A percentile compares a stretch with the other conserved stretches of the same genome.
Evolutionary conservation across 2,888 invertebrate genomes (phyloP).

Genomic region (Drymonia ruficornis): DNA sequence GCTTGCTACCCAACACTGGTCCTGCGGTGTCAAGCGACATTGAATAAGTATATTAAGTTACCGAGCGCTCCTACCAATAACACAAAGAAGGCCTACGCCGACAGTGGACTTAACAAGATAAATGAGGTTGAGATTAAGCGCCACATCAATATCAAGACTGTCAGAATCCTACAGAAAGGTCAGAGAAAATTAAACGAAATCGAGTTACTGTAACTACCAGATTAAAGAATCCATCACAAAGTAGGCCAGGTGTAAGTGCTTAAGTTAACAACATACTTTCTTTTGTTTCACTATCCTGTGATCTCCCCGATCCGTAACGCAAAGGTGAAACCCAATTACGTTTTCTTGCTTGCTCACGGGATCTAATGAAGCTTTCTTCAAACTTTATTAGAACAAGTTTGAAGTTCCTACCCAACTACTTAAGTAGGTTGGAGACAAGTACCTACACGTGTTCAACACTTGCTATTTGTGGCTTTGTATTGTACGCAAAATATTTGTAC

Average conservation of each 20-base stretch:
- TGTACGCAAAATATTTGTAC: no score
- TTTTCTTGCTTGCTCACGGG: conserved; percentile 59
- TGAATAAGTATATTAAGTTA: no score
- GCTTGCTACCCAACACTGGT: no score
- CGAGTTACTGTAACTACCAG: neutral
- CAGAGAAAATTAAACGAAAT: neutral
- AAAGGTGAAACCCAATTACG: conserved; percentile 49
- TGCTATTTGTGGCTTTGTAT: no score
- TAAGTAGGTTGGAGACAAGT: neutral
- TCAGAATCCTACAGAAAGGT: neutral
- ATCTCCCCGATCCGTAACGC: conserved; percentile 51
- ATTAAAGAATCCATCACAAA: neutral
- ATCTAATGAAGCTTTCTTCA: conserved; percentile 52
- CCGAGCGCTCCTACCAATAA: no score
- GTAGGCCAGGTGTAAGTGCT: neutral
- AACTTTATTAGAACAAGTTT: conserved; percentile 16
- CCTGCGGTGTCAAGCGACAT: no score
- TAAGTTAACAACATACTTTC: conserved; percentile 36
- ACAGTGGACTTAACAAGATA: no score
- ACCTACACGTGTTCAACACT: neutral
- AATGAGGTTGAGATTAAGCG: neutral
- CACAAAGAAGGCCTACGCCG: no score
- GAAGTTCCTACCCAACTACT: no score
- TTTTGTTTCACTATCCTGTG: conserved; percentile 47
- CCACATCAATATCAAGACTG: neutral